Evolutionary conservation across 2,797 vertebrate genomes (phyloP), one percentile per base, ranked within the genome.

Genomic region (Babyrousa celebensis): DNA sequence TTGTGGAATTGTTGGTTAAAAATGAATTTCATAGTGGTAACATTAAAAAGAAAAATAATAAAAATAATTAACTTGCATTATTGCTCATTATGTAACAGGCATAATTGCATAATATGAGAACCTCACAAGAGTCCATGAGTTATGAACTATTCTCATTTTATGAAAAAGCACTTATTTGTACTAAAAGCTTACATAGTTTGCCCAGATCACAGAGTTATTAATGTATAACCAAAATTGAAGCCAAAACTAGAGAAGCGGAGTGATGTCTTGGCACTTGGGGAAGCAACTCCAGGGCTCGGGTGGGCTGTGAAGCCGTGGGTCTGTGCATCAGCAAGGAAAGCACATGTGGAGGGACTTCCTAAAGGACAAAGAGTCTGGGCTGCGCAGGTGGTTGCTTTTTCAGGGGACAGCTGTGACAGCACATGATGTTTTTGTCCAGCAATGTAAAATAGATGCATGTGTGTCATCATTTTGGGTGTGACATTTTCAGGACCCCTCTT

Each of bases 311-410:
- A 12, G 29, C 16, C 11, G 16, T 52, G 36, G 16, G 21, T 75
- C 23, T 70, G 2, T 36, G 2, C 32, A 9, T 71, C 25, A 58
- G 8, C 70, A 32, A 48, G 14, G 12, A 62, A 29, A 18, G 12
- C 0, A 0, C 3, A 8, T 5, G 11, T 20, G 0, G 18, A 43
- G 2, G 29, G 36, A 3, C 0, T 77, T 43, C 43, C 48, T 3
- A 58, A 17, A 21, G 43, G 52, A n/a, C 9, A 4, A 14, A 11
- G 4, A 7, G 6, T 32, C 27, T 36, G 56, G 14, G 5, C 10
- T 23, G 3, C 25, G 20, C 1, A n/a, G n/a, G 16, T 7, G 23
- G 6, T 56, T 54, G 20, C 21, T 43, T 21, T n/a, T 60, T 0
- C 23, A 21, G 12, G 25, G 70, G n/a, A 10, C 7, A n/a, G 7